Evolutionary conservation across 2,797 vertebrate species (phyloP).

Genomic region (Microhierax caerulescens): DNA sequence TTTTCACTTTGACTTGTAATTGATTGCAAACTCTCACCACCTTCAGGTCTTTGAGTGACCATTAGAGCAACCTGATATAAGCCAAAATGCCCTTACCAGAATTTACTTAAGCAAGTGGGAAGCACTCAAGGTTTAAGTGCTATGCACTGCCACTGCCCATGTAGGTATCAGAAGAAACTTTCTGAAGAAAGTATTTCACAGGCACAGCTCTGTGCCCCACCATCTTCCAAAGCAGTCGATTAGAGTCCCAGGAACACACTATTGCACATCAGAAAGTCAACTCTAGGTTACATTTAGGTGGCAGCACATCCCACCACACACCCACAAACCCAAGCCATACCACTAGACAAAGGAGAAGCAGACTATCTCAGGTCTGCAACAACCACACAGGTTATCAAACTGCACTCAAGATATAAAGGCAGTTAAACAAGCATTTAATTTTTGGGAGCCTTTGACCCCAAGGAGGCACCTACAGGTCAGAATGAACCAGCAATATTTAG

Average conservation of each 20-base stretch:
- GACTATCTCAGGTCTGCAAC: background rate
- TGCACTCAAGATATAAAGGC: background rate
- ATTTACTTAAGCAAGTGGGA: background rate
- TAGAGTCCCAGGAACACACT: background rate
- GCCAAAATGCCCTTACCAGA: background rate
- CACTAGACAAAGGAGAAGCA: background rate
- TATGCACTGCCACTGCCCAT: background rate
- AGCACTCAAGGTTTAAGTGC: background rate
- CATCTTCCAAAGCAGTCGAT: background rate
- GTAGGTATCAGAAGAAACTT: background rate
- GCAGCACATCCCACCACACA: background rate
- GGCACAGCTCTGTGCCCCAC: background rate
- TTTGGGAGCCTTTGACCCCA: background rate
- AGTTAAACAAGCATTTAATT: background rate
- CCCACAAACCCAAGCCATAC: fast-evolving
- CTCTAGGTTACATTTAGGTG: background rate
- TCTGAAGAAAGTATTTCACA: background rate
- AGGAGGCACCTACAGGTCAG: background rate
- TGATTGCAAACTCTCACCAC: background rate
- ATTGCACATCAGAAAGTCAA: background rate
- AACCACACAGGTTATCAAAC: background rate
- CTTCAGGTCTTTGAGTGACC: background rate
- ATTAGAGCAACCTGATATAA: background rate
- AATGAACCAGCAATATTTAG: background rate
- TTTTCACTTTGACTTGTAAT: background rate